Base-by-base conservation (phyloP, 2,113 vertebrate genomes). In the Natator depressus region DNA sequence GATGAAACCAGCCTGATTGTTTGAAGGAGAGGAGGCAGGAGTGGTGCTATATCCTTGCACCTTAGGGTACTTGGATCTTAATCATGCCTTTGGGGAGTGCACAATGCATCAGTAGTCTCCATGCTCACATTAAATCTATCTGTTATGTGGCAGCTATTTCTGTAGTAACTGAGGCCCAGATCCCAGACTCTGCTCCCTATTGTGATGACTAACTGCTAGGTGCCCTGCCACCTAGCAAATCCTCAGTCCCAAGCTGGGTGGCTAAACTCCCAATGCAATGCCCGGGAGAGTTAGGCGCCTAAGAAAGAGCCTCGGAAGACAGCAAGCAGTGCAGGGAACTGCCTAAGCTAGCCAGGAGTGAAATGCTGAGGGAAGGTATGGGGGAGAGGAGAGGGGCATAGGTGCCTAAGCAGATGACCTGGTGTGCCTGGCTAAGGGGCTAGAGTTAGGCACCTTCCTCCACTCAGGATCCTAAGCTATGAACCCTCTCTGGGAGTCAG, bases 1-100 rank as follows among this genome's bases (percentile, higher is more conserved):
- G 87, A 72, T 93, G 83, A 88, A 95, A 88, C 81, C 88, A 85
- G 53, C 65, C 62, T 79, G 89, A 69, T 86, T 82, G 46, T 84
- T 65, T 50, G 50, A 72, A 72, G 65, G n/a, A 22, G 65, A 72
- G 35, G 31, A 95, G 83, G 57, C 79, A 88, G 72, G 80, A 75
- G 53, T 81, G 53, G 59, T 95, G 92, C 54, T 85, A 76, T 76
- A 76, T 65, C 84, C 94, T 86, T 90, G 72, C 79, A 82, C 55
- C 31, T 86, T 1, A 1, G 69, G n/a, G 51, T 12, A 89, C 75
- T 89, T 83, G 78, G 57, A 29, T 85, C 92, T 54, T 78, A 78
- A 24, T 89, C 14, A 1, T 0, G 5, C 46, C 53, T 85, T 94
- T 91, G 91, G 47, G 84, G 90, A 22, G 25, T 85, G 86, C n/a